These are phyloP conservation scores for Rhipidura dahli DNA, from an alignment of 2,113 vertebrate species.

Conservation along the genomic window DNA sequence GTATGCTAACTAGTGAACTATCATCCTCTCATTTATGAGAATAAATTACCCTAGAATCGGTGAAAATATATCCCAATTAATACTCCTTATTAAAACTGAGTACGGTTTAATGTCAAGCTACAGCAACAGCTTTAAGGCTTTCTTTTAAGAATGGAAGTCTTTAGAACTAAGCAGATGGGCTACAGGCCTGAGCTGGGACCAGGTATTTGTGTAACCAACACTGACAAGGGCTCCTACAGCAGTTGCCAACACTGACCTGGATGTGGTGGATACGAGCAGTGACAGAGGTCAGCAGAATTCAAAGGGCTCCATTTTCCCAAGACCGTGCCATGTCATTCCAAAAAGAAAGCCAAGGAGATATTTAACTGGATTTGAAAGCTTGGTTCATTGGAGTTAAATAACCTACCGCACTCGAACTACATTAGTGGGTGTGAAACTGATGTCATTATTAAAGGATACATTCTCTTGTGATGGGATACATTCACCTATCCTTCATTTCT, in stretches of 20 bases:
- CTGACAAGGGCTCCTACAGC: not conserved
- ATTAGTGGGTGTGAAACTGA: slow-evolving; percentile 8
- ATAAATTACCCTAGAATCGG: not conserved
- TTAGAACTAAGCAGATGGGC: not conserved
- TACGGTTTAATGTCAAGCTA: not conserved
- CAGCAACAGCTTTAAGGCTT: not conserved
- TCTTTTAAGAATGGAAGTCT: not conserved
- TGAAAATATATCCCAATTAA: slow-evolving; percentile 2
- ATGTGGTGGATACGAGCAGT: not conserved
- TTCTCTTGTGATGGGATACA: not conserved
- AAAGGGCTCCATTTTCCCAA: not conserved
- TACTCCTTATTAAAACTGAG: not conserved
- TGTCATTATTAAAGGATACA: not conserved
- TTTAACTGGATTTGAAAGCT: slow-evolving; percentile 31
- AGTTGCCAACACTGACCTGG: not conserved
- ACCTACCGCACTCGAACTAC: not conserved
- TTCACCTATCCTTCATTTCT: not conserved
- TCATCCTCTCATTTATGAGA: not conserved
- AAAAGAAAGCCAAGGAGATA: not conserved
- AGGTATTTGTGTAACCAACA: not conserved
- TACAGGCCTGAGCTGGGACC: not conserved
- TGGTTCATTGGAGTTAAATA: slow-evolving; percentile 2
- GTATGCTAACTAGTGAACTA: not conserved
- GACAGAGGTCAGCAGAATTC: not conserved
- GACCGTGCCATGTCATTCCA: not conserved